These are phyloP conservation scores for Slavum lentiscoides DNA, from an alignment of 2,888 invertebrate species.

Conservation along the genomic window DNA sequence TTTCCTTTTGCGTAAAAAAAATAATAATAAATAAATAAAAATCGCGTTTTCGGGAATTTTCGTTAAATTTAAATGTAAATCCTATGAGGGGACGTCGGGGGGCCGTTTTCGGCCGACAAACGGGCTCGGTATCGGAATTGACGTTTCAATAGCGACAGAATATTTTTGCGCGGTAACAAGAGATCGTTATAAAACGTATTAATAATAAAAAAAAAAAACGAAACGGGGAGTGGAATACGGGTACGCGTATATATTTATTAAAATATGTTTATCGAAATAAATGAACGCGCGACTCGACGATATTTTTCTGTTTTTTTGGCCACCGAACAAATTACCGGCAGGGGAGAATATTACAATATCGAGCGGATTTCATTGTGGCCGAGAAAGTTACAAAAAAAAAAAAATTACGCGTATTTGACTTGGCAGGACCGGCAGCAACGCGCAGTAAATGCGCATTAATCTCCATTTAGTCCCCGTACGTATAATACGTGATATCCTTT, in stretches of 20 bases:
- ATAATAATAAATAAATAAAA: not conserved
- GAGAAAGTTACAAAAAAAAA: slow-evolving; percentile 34
- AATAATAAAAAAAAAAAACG: slow-evolving; percentile 16
- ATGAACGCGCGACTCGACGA: slow-evolving; percentile 25
- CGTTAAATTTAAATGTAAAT: slow-evolving; percentile 48
- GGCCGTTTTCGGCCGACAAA: slow-evolving; percentile 8
- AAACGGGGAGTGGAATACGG: not conserved
- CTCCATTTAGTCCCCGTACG: slow-evolving; percentile 46
- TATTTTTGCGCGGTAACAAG: slow-evolving; percentile 32
- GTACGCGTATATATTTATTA: slow-evolving; percentile 22
- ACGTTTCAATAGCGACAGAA: slow-evolving; percentile 32
- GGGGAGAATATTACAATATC: too few relatives aligned
- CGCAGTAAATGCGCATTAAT: slow-evolving; percentile 42
- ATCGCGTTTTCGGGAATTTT: slow-evolving; percentile 18
- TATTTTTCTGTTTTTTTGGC: not conserved
- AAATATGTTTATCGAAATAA: slow-evolving; percentile 47
- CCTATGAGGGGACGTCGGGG: too few relatives aligned
- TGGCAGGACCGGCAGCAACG: too few relatives aligned
- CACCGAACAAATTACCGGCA: slow-evolving; percentile 15
- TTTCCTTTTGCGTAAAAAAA: slow-evolving; percentile 1
- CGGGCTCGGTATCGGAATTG: slow-evolving; percentile 14
- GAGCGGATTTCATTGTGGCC: slow-evolving; percentile 21
- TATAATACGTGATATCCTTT: too few relatives aligned
- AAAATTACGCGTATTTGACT: too few relatives aligned
- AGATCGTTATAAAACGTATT: slow-evolving; percentile 34